phyloP scores from a whole-genome alignment of 2,113 vertebrate genomes.

The Neopipo cinnamomea region DNA sequence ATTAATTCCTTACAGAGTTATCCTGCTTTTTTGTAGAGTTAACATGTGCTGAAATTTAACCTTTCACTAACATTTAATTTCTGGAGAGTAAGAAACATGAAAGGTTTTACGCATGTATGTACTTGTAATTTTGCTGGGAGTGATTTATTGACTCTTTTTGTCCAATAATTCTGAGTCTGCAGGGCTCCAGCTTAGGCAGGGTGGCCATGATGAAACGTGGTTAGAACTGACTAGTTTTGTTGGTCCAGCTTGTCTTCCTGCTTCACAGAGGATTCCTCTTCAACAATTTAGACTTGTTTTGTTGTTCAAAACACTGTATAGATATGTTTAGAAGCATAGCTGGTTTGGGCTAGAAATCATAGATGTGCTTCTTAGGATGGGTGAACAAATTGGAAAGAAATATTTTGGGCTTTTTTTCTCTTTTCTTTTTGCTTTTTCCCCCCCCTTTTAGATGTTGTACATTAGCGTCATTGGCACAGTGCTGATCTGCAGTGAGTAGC shows the following conservation, averaged over 20 bases:
- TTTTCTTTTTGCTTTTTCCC: background rate
- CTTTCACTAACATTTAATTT: background rate
- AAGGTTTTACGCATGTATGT: background rate
- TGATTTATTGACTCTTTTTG: slow-evolving; percentile 3
- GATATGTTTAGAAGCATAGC: background rate
- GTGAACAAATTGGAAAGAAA: background rate
- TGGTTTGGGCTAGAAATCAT: background rate
- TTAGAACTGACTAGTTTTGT: background rate
- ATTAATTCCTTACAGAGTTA: background rate
- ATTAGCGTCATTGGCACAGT: background rate
- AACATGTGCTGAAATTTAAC: background rate
- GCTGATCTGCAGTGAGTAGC: background rate
- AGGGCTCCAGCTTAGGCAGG: background rate
- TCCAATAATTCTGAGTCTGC: background rate
- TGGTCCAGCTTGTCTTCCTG: background rate
- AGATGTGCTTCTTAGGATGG: background rate
- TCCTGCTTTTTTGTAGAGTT: background rate
- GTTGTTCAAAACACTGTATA: background rate
- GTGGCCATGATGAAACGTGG: background rate
- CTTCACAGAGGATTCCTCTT: background rate
- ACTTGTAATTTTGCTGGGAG: background rate
- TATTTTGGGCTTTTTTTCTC: background rate
- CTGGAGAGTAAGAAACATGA: background rate
- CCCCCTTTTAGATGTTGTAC: background rate
- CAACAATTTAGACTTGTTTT: background rate